Evolutionary conservation across 2,888 invertebrate species (phyloP).

Genomic region (Steinernema scapterisci): DNA sequence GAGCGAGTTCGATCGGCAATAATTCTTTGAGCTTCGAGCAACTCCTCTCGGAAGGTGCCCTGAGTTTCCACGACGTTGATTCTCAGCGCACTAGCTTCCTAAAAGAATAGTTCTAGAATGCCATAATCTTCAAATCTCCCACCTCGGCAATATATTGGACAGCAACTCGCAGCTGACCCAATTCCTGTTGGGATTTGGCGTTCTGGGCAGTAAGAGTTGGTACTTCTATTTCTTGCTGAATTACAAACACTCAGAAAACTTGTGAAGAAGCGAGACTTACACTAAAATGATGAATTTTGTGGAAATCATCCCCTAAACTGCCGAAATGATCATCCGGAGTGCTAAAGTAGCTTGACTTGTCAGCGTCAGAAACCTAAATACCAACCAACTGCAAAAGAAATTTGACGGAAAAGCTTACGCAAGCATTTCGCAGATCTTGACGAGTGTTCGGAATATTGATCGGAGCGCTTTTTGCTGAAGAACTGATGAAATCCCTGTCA

Average conservation of each 20-base stretch:
- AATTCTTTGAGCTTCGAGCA: conserved; percentile 31
- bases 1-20: not conserved
- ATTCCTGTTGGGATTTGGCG: not conserved
- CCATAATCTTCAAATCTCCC: not conserved
- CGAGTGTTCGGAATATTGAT: conserved; percentile 37
- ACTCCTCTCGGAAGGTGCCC: not conserved
- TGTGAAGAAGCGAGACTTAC: not conserved
- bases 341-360: conserved; percentile 47
- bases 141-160: conserved; percentile 1
- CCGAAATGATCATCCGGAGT: conserved; percentile 55
- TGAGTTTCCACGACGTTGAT: not conserved
- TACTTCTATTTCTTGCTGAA: conserved; percentile 8
- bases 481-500: conserved; percentile 5
- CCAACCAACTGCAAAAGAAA: no score
- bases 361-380: conserved; percentile 18
- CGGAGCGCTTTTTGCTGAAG: conserved; percentile 34
- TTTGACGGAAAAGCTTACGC: not conserved
- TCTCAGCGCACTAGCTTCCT: not conserved
- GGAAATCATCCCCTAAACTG: conserved; percentile 31
- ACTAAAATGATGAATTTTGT: conserved; percentile 11
- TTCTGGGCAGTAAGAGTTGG: not conserved
- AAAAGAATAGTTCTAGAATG: no score
- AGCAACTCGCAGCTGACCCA: not conserved
- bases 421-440: not conserved
- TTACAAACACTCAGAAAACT: not conserved